Percentiles rank a stretch among this genome's conserved stretches.
phyloP scores from a whole-genome alignment of 1,140 invertebrate genomes.

The Phenacoccus solenopsis region DNA sequence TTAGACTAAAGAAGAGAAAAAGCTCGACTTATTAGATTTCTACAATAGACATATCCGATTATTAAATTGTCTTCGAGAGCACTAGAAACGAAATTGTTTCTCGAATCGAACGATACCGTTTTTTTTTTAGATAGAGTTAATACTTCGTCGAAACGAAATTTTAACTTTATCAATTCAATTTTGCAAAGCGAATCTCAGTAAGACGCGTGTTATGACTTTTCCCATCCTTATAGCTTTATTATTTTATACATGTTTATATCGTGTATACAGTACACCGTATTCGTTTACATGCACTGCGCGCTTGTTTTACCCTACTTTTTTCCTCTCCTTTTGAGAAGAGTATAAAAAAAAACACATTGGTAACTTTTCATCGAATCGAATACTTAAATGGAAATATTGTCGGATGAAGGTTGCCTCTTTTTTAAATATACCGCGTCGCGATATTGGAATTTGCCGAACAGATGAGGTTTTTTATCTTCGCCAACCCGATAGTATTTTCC shows the following conservation, averaged over 20 bases:
- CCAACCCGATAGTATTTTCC: not conserved
- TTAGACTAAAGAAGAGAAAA: not conserved
- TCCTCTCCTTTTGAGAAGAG: not conserved
- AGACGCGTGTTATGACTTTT: not conserved
- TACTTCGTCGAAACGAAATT: not conserved
- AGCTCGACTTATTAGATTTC: not conserved
- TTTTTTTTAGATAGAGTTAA: not conserved
- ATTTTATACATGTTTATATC: too few species aligned
- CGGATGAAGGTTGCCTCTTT: not conserved
- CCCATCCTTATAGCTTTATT: not conserved
- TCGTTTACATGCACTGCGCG: too few species aligned
- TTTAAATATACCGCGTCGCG: not conserved
- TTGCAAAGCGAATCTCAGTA: not conserved
- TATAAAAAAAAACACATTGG: not conserved
- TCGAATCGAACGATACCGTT: not conserved
- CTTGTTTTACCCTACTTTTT: too few species aligned
- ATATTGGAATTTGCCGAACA: too few species aligned
- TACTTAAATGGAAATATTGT: not conserved
- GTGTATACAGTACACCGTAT: too few species aligned
- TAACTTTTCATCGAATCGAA: not conserved
- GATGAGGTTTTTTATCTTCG: too few species aligned
- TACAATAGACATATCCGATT: not conserved
- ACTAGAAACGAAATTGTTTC: slow-evolving; percentile 2
- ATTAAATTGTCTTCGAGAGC: slow-evolving; percentile 1
- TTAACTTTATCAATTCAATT: slow-evolving; percentile 3